Percentiles rank a stretch among this genome's conserved stretches.
phyloP scores from a whole-genome alignment of 2,113 vertebrate genomes.

The Oreochromis aureus region DNA sequence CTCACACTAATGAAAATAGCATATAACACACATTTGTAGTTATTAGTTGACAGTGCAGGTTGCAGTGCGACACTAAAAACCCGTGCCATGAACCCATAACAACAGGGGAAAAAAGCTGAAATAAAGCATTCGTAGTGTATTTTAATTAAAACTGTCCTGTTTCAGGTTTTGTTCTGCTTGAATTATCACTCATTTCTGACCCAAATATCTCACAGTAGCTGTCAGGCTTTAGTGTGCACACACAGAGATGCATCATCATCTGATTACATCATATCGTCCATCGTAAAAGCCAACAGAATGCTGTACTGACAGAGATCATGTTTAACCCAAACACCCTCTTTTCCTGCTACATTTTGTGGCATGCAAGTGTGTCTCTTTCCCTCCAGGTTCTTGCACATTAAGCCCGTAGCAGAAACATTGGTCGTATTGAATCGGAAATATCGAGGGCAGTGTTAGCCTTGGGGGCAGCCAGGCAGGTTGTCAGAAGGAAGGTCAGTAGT shows the following conservation, averaged over 20 bases:
- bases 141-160: background rate
- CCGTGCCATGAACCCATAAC: accelerated
- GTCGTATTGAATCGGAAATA: conserved; percentile 27
- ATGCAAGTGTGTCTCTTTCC: background rate
- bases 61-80: background rate
- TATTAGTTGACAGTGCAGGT: background rate
- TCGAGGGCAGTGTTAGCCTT: conserved; percentile 10
- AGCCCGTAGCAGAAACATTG: background rate
- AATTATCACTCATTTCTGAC: background rate
- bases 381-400: conserved; percentile 34
- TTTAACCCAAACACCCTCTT: background rate
- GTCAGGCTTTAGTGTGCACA: background rate
- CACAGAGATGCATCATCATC: background rate
- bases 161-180: background rate
- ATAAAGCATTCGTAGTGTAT: background rate
- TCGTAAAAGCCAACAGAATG: background rate
- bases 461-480: conserved; percentile 24
- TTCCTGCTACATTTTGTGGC: background rate
- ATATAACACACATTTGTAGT: background rate
- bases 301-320: background rate
- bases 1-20: background rate
- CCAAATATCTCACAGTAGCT: background rate
- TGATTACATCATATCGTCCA: background rate
- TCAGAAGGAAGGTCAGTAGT: conserved; percentile 49
- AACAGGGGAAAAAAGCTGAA: background rate